Evolutionary conservation across 2,797 vertebrate species (phyloP).

Genomic region (Apodemus agrarius): DNA sequence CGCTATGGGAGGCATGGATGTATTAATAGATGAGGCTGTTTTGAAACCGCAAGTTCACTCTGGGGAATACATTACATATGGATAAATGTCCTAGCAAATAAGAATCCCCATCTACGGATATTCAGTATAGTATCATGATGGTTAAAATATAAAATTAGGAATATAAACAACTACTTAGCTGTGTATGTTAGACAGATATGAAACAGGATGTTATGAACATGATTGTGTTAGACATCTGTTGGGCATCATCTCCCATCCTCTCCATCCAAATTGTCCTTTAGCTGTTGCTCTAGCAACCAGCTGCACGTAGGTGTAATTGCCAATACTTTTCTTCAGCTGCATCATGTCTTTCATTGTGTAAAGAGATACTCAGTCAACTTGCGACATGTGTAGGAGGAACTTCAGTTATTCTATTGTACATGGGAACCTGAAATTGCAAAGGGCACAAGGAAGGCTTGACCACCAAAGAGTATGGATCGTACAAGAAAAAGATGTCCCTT

Average conservation of each 20-base stretch:
- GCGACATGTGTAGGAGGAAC: neutral
- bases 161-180: neutral
- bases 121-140: neutral
- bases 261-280: neutral
- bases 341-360: neutral
- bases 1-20: neutral
- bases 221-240: conserved; percentile 54
- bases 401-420: neutral
- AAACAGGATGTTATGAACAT: neutral
- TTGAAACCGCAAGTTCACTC: neutral
- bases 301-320: neutral
- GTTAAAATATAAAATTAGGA: neutral
- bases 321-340: neutral
- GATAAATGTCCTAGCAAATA: neutral
- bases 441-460: neutral
- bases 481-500: neutral
- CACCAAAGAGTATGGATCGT: too few species aligned
- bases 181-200: neutral
- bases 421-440: neutral
- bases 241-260: neutral
- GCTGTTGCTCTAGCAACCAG: conserved; percentile 68
- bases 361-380: neutral
- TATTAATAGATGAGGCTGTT: neutral
- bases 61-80: neutral
- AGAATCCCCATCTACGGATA: neutral